These are phyloP conservation scores for Gracilinanus agilis DNA, from an alignment of 2,113 vertebrate species.

Conservation along the genomic window DNA sequence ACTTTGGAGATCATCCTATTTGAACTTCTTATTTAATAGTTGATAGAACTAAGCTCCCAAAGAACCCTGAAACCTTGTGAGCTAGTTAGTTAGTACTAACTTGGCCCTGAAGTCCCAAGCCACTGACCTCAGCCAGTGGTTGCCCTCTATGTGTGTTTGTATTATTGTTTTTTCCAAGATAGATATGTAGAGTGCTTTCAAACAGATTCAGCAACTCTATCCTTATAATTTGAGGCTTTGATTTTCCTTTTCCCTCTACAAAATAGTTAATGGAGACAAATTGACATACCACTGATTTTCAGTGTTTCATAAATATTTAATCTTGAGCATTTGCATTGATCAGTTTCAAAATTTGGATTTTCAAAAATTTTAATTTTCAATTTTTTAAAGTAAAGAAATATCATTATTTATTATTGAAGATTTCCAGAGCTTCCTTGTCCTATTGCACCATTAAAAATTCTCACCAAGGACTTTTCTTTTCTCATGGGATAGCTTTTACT, in stretches of 20 bases:
- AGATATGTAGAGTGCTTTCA: background rate
- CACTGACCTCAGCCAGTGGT: background rate
- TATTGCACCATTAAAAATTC: conserved; percentile 59
- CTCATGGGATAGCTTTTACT: conserved; percentile 69
- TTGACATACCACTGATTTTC: conserved; percentile 50
- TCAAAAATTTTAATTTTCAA: conserved; percentile 61
- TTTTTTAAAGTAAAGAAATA: conserved; percentile 49
- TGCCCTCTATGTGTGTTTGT: background rate
- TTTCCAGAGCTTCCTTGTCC: conserved; percentile 53
- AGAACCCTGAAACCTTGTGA: background rate
- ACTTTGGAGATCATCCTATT: background rate
- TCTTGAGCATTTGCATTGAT: conserved; percentile 51
- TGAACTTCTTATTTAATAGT: background rate
- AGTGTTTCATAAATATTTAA: conserved; percentile 52
- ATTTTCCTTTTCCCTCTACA: conserved; percentile 48
- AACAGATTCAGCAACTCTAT: background rate
- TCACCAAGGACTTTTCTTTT: conserved; percentile 66
- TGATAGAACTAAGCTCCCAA: background rate
- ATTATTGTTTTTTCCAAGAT: no score
- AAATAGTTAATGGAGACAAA: conserved; percentile 46
- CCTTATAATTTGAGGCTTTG: conserved; percentile 25
- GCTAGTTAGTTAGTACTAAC: background rate
- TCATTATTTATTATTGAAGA: conserved; percentile 56
- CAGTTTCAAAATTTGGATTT: conserved; percentile 64
- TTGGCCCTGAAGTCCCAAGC: background rate